Base-by-base conservation (phyloP, 2,797 vertebrate genomes). In the Crenuchus spilurus region DNA sequence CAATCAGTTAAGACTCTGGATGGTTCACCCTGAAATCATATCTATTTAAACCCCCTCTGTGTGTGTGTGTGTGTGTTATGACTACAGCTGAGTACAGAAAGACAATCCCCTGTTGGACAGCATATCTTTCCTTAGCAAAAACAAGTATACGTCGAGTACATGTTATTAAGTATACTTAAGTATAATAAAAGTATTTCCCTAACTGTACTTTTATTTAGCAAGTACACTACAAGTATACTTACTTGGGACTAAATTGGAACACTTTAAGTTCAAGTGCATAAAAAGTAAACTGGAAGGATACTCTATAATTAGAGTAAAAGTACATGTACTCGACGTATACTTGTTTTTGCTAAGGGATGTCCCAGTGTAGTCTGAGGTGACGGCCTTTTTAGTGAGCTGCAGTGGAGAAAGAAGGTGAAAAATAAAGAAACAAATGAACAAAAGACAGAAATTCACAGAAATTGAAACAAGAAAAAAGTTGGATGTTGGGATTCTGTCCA, bases 31-130 rank as follows among this genome's bases (percentile, higher is more conserved):
- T 35, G 44, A 61, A 67, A 70, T 13, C 35, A 13, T 31, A 65
- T 31, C 42, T 48, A 58, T 65, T 64, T 49, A 57, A 42, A 55
- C 52, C 28, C 6, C 35, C 39, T 11, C n/a, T n/a, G n/a, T n/a
- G n/a, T n/a, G n/a, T 37, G 3, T 39, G 22, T 54, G 42, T 31
- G n/a, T 54, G 14, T 62, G 42, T 76, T 76, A 18, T 52, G 69
- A 77, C 35, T 20, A 35, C 41, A 22, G 65, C 33, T 62, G 57
- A n/a, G 22, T 31, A 8, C 44, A 35, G n/a, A 67, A 14, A 61
- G n/a, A 39, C 20, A 66, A 24, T 68, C 41, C 70, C 58, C n/a
- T 63, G 16, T 2, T 64, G 28, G 51, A 72, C 28, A 6, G n/a
- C 28, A 14, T 22, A 18, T 16, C 30, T 64, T n/a, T n/a, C n/a